A percentile compares a stretch with the other conserved stretches of the same genome.
Conservation (phyloP, 2,888 invertebrate species). For the Melikaiella ostensackeni region DNA sequence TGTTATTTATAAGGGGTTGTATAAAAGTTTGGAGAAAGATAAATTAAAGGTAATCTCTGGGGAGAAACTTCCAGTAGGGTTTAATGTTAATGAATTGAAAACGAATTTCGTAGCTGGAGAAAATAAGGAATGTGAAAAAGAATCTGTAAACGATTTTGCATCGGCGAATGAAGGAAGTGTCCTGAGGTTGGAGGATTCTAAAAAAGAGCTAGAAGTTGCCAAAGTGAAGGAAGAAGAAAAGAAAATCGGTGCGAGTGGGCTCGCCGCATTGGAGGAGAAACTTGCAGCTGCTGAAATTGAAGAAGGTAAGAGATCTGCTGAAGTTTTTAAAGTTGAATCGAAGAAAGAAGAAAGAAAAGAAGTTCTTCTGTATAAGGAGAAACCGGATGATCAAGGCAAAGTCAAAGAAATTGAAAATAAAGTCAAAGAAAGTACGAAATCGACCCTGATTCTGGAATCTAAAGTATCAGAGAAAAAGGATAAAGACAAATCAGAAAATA, state of each 20-base stretch:
- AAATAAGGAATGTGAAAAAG: background rate
- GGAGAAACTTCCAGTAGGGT: background rate
- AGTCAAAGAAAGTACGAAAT: background rate
- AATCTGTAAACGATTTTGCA: too few species aligned
- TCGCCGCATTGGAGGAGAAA: background rate
- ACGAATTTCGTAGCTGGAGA: background rate
- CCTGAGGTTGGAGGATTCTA: background rate
- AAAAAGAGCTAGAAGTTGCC: background rate
- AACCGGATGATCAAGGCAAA: too few species aligned
- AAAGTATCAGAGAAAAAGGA: background rate
- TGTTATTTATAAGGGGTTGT: constrained; percentile 57
- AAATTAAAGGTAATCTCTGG: background rate
- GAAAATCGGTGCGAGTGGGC: background rate
- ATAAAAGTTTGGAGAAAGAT: background rate
- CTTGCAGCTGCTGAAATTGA: background rate
- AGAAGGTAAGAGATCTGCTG: background rate
- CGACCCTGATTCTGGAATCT: background rate
- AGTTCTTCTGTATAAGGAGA: background rate
- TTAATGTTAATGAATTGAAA: background rate
- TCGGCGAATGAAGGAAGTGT: too few species aligned
- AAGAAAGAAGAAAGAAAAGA: background rate
- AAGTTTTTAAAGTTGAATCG: background rate
- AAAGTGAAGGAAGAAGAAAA: background rate
- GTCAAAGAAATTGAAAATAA: background rate
- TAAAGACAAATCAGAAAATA: background rate